Evolutionary conservation across 2,888 invertebrate species (phyloP), one percentile per base, ranked within the genome.

Genomic region (Noctua janthe): DNA sequence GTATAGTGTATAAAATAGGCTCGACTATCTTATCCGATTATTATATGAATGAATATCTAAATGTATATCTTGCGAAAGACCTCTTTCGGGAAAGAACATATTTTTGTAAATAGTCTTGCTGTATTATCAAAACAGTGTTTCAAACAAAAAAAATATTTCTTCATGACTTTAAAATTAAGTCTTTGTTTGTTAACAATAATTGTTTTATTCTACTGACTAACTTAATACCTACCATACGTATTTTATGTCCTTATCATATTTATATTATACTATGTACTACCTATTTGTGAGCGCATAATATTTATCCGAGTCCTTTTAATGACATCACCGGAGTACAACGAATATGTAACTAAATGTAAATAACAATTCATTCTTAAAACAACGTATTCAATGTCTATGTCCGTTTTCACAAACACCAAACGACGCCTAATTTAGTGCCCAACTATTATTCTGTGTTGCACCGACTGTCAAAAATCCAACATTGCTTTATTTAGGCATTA

Each of bases 211-310:
- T 56, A 29, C 29, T 11, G 17, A 11, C 35, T n/a, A 43, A 59
- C 54, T 7, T 54, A 54, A 10, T 72, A 56, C 2, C 17, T n/a
- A 51, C 51, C 20, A 8, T 51, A 23, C 20, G 54, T 39, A 39
- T 7, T 43, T 49, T 23, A 43, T 29, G 23, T 7, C n/a, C 6
- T 29, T 54, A 54, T 72, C 20, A 29, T 43, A 54, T 43, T 51
- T 23, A 29, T n/a, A 74, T 13, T n/a, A 70, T 49, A 49, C 1
- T 23, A n/a, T 11, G 10, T 56, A n/a, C 17, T 20, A 62, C 29
- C 20, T 64, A 66, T 66, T 74, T 74, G 23, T 66, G 23, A n/a
- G 23, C 35, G 13, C 49, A 39, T 39, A 70, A 72, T n/a, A 43
- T 71, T 74, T 39, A n/a, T 39, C 49, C 20, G 2, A 51, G 23